A percentile compares a stretch with the other conserved stretches of the same genome.
Evolutionary conservation across 2,888 invertebrate genomes (phyloP).

Genomic region (Isoperla grammatica): DNA sequence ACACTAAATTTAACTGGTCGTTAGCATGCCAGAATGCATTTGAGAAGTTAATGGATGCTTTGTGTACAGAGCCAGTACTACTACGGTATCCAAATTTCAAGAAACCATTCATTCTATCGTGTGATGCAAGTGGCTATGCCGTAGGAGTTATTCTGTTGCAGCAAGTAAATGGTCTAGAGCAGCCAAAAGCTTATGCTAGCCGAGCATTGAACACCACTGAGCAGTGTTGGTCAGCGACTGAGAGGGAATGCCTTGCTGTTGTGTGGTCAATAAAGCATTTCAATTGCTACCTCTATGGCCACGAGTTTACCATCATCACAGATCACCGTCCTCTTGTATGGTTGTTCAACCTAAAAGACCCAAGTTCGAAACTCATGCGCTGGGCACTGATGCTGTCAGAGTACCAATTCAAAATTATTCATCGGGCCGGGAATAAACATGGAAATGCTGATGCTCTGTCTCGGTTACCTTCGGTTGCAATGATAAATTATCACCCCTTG

Average conservation of each 20-base stretch:
- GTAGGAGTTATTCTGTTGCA: too few relatives aligned
- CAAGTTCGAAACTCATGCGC: conserved; percentile 22
- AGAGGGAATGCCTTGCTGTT: not conserved
- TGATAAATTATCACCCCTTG: too few relatives aligned
- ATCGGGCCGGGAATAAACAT: not conserved
- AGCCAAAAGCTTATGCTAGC: not conserved
- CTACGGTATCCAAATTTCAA: too few relatives aligned
- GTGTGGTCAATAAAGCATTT: not conserved
- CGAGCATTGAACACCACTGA: not conserved
- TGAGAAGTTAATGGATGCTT: too few relatives aligned
- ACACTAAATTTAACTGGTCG: too few relatives aligned
- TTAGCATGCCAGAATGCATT: too few relatives aligned
- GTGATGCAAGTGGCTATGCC: too few relatives aligned
- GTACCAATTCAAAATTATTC: conserved; percentile 16
- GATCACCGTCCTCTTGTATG: conserved; percentile 29
- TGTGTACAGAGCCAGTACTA: too few relatives aligned
- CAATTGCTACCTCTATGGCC: not conserved
- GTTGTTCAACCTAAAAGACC: conserved; percentile 26
- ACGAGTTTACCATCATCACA: not conserved
- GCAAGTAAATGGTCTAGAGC: too few relatives aligned
- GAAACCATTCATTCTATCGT: too few relatives aligned
- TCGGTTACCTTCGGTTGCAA: too few relatives aligned
- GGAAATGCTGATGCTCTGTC: not conserved
- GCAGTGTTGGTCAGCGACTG: not conserved
- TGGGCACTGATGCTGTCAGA: conserved; percentile 26